phyloP scores from a whole-genome alignment of 2,888 invertebrate species.

The Trichogramma dendrolimi region DNA sequence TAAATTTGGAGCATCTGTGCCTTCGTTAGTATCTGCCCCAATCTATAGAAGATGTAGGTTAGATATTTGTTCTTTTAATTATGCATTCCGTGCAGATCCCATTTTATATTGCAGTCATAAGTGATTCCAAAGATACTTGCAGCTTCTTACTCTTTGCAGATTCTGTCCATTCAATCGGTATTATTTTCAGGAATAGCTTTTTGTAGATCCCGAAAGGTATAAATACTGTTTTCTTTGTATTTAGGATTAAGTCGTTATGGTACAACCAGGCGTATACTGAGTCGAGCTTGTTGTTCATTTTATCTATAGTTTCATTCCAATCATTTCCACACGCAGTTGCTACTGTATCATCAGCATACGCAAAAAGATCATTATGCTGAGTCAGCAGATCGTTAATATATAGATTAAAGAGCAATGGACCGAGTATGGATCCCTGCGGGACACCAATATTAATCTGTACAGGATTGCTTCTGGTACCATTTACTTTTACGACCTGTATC shows the following conservation, averaged over 20 bases:
- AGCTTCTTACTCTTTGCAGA: slow-evolving; percentile 4
- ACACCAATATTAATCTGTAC: neutral
- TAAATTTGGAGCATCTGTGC: neutral
- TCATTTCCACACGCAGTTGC: slow-evolving; percentile 1
- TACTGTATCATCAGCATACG: slow-evolving; percentile 19
- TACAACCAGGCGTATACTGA: slow-evolving; percentile 5
- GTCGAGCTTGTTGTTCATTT: neutral
- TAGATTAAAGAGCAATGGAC: slow-evolving; percentile 10
- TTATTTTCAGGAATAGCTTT: slow-evolving; percentile 10
- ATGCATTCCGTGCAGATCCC: neutral
- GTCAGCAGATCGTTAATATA: slow-evolving; percentile 12
- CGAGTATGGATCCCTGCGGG: slow-evolving; percentile 19
- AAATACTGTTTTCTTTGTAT: slow-evolving; percentile 10
- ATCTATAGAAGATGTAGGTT: slow-evolving; percentile 1
- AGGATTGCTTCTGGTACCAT: slow-evolving; percentile 1
- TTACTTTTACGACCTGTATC: slow-evolving; percentile 8
- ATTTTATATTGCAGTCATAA: slow-evolving; percentile 3
- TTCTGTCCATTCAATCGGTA: neutral
- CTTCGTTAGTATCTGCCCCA: neutral
- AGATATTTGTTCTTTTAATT: slow-evolving; percentile 7
- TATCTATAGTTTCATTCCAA: neutral
- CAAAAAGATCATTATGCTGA: neutral
- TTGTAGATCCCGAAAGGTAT: slow-evolving; percentile 16
- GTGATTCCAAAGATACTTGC: slow-evolving; percentile 9
- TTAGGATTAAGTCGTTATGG: slow-evolving; percentile 5